Evolutionary conservation across 2,888 invertebrate species (phyloP).

Genomic region (Therioaphis trifolii): DNA sequence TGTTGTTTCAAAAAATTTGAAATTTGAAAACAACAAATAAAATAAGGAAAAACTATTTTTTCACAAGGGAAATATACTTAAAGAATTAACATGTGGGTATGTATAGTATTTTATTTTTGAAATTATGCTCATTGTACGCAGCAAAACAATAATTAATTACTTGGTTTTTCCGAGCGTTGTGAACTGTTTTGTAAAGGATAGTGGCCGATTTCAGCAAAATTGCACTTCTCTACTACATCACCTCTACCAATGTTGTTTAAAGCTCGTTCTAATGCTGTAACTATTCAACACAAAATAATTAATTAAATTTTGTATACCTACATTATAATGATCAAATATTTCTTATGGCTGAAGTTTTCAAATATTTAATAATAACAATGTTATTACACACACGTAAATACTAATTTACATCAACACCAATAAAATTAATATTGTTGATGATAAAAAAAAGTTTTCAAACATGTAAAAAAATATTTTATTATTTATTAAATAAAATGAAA

Average conservation of each 20-base stretch:
- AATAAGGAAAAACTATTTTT: too few relatives aligned
- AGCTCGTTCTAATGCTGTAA: slow-evolving; percentile 83
- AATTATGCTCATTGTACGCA: neutral
- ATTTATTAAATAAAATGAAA: neutral
- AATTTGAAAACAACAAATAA: too few relatives aligned
- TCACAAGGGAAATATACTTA: too few relatives aligned
- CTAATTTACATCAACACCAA: neutral
- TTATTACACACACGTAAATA: neutral
- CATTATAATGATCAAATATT: neutral
- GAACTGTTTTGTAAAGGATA: slow-evolving; percentile 34
- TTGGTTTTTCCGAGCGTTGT: slow-evolving; percentile 63
- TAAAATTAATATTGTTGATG: neutral
- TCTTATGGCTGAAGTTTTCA: too few relatives aligned
- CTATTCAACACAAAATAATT: slow-evolving; percentile 67
- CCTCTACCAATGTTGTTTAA: slow-evolving; percentile 87
- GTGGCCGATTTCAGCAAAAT: slow-evolving; percentile 69
- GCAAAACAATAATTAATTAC: slow-evolving; percentile 42
- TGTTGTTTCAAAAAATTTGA: too few relatives aligned
- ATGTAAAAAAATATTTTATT: neutral
- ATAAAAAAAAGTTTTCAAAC: neutral
- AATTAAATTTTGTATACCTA: neutral
- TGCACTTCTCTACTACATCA: slow-evolving; percentile 89
- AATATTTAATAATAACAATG: neutral
- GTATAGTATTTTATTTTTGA: too few relatives aligned
- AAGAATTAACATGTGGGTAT: too few relatives aligned